Percentiles rank a stretch among this genome's conserved stretches.
Conservation (phyloP, 1,140 invertebrate species). For the Eumeta japonica region DNA sequence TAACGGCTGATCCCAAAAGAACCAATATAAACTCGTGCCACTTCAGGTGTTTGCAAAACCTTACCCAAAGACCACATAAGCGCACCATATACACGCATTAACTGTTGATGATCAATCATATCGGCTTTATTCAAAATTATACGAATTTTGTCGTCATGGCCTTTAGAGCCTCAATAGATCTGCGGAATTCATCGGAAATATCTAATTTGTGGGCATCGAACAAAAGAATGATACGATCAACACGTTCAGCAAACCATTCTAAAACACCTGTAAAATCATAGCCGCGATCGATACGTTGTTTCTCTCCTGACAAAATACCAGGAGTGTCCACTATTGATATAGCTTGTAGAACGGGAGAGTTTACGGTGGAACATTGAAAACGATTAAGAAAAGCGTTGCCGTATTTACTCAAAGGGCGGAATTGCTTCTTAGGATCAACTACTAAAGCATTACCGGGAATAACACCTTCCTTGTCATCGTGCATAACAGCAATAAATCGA, state of each 20-base stretch:
- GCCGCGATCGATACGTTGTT: conserved; percentile 92
- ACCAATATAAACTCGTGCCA: conserved; percentile 96
- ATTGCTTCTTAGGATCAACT: conserved; percentile 96
- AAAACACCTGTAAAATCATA: conserved; percentile 98
- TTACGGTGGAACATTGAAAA: conserved; percentile 89
- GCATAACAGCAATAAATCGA: conserved; percentile 97
- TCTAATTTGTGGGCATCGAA: conserved; percentile 99
- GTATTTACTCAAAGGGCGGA: conserved; percentile 93
- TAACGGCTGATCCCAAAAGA: conserved; percentile 98
- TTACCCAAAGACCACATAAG: conserved; percentile 98
- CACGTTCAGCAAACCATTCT: conserved; percentile 98
- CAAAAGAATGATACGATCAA: conserved; percentile 94
- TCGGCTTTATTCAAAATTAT: conserved; percentile 99
- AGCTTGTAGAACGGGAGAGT: conserved; percentile 83
- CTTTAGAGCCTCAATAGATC: conserved; percentile 90
- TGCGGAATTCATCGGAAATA: conserved; percentile 96
- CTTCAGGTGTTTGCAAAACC: conserved; percentile 95
- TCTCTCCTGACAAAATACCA: conserved; percentile 90
- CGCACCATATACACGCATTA: conserved; percentile 98
- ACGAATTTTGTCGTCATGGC: conserved; percentile 98
- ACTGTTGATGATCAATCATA: conserved; percentile 97
- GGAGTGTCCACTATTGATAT: conserved; percentile 97
- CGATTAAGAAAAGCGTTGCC: conserved; percentile 97
- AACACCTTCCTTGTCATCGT: conserved; percentile 88
- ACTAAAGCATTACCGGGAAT: conserved; percentile 98